Evolutionary conservation across 2,888 invertebrate species (phyloP), one percentile per base, ranked within the genome.

Genomic region (Lasioglossum zephyrum): DNA sequence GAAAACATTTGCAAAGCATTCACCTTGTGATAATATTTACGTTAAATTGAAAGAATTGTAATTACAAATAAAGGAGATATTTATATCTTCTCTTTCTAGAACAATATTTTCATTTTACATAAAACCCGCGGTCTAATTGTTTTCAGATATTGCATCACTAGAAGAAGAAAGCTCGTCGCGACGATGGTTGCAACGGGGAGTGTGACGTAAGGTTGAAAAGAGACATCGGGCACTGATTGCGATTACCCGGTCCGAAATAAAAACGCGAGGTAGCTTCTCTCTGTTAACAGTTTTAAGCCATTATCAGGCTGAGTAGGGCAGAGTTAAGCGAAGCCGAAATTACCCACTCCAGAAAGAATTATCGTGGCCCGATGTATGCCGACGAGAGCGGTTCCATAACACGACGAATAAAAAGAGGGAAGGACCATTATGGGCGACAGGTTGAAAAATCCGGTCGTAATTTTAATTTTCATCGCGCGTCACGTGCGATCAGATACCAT

Each of bases 401-500:
- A 11, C 49, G 53, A 73, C 41, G 39, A 73, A 57, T 60, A 66
- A 57, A 84, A 77, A 36, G 22, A 73, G 22, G 73, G 73, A 49
- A 47, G 9, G n/a, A 18, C 26, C 63, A 57, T 81, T 77, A 69
- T 16, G 49, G 8, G 63, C 63, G 77, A 77, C 84, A 66, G 57
- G 72, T 79, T 76, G 70, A 84, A 73, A 83, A 83, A 73, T 79
- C 76, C 18, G 73, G 44, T 49, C n/a, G 63, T 53, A 73, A 79
- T 79, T 39, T 69, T 79, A 73, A 84, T 84, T 77, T 69, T 84
- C 57, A 49, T 53, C 57, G 76, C 66, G 83, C 78, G 85, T 85
- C 57, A 70, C 74, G 69, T 69, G 72, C 66, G 75, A 85, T 83
- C 83, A 53, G 57, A 79, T 79, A 76, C 39, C 76, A 31, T 49